Percentiles rank a stretch among this genome's conserved stretches.
Conservation (phyloP, 2,113 vertebrate genomes). For the Pantherophis guttatus region DNA sequence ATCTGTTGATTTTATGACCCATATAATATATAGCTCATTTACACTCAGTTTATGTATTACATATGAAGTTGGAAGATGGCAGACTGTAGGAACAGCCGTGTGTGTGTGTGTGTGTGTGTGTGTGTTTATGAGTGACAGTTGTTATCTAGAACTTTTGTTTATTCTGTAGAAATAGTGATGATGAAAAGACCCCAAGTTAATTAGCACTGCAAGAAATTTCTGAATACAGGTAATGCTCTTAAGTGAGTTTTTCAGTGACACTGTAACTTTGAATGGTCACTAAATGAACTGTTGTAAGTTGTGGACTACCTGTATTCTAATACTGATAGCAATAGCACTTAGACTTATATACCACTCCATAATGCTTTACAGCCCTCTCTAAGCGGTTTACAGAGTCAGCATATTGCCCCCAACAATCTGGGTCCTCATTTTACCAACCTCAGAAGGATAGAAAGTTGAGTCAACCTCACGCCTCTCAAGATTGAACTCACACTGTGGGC, state of each 20-base stretch:
- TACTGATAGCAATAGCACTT: background rate
- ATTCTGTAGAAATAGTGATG: background rate
- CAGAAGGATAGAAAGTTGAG: background rate
- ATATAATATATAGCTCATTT: background rate
- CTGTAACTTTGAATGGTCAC: background rate
- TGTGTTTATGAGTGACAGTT: background rate
- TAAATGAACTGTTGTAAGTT: background rate
- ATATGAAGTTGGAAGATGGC: background rate
- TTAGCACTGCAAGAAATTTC: background rate
- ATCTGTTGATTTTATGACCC: background rate
- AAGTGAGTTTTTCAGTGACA: background rate
- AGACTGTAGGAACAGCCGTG: background rate
- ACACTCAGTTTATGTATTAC: background rate
- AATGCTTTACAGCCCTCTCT: background rate
- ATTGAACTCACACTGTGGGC: background rate
- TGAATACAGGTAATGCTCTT: background rate
- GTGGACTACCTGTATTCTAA: background rate
- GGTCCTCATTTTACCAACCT: background rate
- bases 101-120: background rate
- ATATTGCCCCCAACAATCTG: background rate
- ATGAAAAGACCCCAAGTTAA: background rate
- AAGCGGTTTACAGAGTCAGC: background rate
- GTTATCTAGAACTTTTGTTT: background rate
- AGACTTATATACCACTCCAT: background rate
- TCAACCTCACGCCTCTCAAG: background rate